phyloP scores from a whole-genome alignment of 2,113 vertebrate genomes.

The chimpanzee (Pan troglodytes) region NHGRI_mPanTro3-v2.1_pri NC_072398.2:217569501-217570000 shows the following conservation, averaged over 20 bases:
- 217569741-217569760: neutral
- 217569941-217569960: neutral
- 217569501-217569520: too few relatives aligned
- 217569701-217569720: too few relatives aligned
- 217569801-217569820: neutral
- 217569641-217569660: too few relatives aligned
- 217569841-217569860: neutral
- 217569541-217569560: too few relatives aligned
- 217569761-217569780: accelerated
- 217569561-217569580: too few relatives aligned
- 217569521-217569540: too few relatives aligned
- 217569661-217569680: too few relatives aligned
- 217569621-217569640: too few relatives aligned
- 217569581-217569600: too few relatives aligned
- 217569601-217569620: too few relatives aligned
- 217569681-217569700: too few relatives aligned
- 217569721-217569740: neutral
- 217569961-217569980: neutral
- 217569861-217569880: neutral
- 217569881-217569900: neutral
- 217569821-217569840: accelerated
- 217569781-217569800: neutral
- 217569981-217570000: neutral
- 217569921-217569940: neutral
- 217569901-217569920: neutral